Conservation (phyloP, 2,113 vertebrate genomes). For the Condylura cristata region DNA sequence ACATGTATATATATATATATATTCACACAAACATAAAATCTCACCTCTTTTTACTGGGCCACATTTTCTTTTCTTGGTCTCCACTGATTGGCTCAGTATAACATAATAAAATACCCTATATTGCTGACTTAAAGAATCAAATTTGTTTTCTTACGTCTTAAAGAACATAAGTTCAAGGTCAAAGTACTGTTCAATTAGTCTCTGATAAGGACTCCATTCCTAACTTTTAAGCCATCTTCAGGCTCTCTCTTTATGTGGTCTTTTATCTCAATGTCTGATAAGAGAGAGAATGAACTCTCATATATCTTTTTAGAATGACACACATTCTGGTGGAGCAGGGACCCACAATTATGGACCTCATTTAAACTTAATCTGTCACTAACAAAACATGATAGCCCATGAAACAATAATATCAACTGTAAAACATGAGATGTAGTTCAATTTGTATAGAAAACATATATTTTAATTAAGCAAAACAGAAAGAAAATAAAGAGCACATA, state of each 20-base stretch:
- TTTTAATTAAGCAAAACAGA: neutral
- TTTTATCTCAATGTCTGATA: neutral
- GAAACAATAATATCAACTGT: neutral
- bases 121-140: neutral
- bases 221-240: neutral
- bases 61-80: neutral
- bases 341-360: too few species aligned
- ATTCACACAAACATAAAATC: neutral
- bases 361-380: neutral
- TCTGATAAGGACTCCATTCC: neutral
- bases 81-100: neutral
- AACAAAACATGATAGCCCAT: neutral
- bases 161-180: neutral
- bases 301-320: neutral
- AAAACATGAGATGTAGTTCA: neutral
- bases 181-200: neutral
- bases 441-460: neutral
- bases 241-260: neutral
- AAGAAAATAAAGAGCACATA: neutral
- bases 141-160: neutral
- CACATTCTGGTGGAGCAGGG: too few species aligned
- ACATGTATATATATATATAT: too few species aligned
- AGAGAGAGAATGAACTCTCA: neutral
- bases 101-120: neutral
- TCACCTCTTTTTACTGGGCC: neutral